Conservation (phyloP, 1,140 invertebrate genomes). For the Amphibalanus amphitrite region DNA sequence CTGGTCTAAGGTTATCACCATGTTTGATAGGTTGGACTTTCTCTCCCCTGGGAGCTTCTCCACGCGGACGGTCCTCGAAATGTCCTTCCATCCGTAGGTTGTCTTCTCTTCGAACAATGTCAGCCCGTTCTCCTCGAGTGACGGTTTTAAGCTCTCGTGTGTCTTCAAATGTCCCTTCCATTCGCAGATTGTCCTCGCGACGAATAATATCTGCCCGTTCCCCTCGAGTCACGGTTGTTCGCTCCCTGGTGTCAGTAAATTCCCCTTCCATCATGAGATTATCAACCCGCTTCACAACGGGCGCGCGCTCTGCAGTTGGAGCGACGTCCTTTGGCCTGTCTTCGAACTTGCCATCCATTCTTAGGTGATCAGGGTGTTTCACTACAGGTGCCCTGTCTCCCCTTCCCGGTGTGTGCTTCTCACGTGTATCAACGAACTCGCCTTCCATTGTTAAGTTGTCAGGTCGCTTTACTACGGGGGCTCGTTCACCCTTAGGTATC, state of each 20-base stretch:
- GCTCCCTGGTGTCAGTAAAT: slow-evolving; percentile 13
- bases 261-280: slow-evolving; percentile 33
- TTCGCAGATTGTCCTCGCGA: slow-evolving; percentile 18
- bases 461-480: slow-evolving; percentile 25
- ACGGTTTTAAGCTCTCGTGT: slow-evolving; percentile 15
- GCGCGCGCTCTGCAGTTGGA: slow-evolving; percentile 25
- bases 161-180: slow-evolving; percentile 18
- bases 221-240: slow-evolving; percentile 15
- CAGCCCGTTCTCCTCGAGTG: slow-evolving; percentile 17
- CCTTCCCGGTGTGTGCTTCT: slow-evolving; percentile 19
- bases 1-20: slow-evolving; percentile 37
- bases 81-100: slow-evolving; percentile 45
- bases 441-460: slow-evolving; percentile 35
- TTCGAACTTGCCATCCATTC: slow-evolving; percentile 40
- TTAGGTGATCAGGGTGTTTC: slow-evolving; percentile 31
- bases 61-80: slow-evolving; percentile 22
- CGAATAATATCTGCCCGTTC: slow-evolving; percentile 15
- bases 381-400: slow-evolving; percentile 28
- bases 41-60: slow-evolving; percentile 25
- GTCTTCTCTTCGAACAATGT: slow-evolving; percentile 27
- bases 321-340: slow-evolving; percentile 15
- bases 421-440: slow-evolving; percentile 14
- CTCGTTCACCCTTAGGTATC: slow-evolving; percentile 23
- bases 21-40: slow-evolving; percentile 27
- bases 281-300: slow-evolving; percentile 27